Base-by-base conservation (phyloP, 2,113 vertebrate genomes). In the Coryphaenoides rupestris region DNA sequence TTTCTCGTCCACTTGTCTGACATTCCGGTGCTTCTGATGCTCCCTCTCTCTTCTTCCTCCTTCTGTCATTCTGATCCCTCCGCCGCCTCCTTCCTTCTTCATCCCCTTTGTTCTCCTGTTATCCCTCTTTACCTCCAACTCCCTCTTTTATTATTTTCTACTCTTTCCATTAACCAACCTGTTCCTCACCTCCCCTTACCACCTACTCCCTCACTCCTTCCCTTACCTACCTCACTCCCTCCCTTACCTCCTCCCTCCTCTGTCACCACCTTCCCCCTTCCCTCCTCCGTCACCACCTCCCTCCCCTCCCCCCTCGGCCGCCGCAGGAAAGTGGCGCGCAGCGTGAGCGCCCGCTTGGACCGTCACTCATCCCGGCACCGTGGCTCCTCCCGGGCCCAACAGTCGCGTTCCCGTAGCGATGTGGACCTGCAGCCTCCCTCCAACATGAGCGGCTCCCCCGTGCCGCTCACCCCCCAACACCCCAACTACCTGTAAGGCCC, bases 331-430 rank as follows among this genome's bases (percentile, higher is more conserved):
- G 73, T 96, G 85, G 82, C 77, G 46, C 95, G 95, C 84, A 95
- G 94, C 1, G 94, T 94, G 89, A 95, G 95, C 87, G 91, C 94
- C 66, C 91, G 93, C 22, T 91, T 90, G 86, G 92, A 94, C 73
- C 92, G 93, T 65, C 92, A 93, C 75, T 89, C 93, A 55, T 91
- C 92, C 58, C 92, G 91, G 50, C 92, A 93, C 49, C 91, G 90
- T 66, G 84, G 83, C 79, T 93, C 93, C 22, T 83, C 91, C 81
- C 92, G 94, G 78, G 91, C 84, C 85, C 94, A 94, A 86, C 91
- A 94, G 89, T 92, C 88, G 4, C 92, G 95, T 64, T 96, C 95
- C 82, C 92, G 94, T 85, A 96, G 95, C n/a, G 94, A 96, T 49
- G 94, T 96, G 90, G 95, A 95, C 87, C 92, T 94, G 74, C 93